Conservation (phyloP, 2,888 invertebrate genomes). For the Eilema sororculum region DNA sequence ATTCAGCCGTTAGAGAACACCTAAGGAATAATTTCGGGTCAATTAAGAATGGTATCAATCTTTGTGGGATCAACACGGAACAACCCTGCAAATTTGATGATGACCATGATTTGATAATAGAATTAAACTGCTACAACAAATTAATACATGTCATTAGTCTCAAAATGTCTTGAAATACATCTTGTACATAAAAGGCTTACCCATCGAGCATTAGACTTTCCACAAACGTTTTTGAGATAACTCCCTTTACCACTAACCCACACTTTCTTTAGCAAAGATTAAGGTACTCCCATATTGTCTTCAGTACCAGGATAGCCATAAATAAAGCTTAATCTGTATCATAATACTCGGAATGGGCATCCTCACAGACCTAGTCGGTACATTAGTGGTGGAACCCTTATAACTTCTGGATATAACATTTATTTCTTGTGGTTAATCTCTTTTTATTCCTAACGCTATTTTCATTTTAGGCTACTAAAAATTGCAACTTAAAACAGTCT, state of each 20-base stretch:
- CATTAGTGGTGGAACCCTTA: conserved; percentile 22
- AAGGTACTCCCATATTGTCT: conserved; percentile 6
- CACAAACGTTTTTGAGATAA: conserved; percentile 1
- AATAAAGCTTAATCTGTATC: conserved; percentile 27
- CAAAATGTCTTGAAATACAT: too few species aligned
- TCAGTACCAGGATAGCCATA: conserved; percentile 7
- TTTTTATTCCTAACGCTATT: neutral
- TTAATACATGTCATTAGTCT: too few species aligned
- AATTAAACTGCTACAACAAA: too few species aligned
- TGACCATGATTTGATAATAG: too few species aligned
- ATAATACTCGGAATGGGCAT: conserved; percentile 15
- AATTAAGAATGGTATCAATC: too few species aligned
- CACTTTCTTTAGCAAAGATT: neutral
- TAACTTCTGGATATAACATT: conserved; percentile 19
- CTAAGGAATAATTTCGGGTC: too few species aligned
- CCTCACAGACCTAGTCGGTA: conserved; percentile 12
- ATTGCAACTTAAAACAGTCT: neutral
- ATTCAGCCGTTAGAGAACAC: too few species aligned
- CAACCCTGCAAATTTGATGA: neutral
- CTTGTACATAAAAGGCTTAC: too few species aligned
- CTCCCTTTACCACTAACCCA: neutral
- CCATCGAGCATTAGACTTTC: neutral
- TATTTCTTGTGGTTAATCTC: neutral
- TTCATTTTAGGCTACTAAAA: neutral
- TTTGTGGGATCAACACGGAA: too few species aligned